Base-by-base conservation (phyloP, 2,888 invertebrate genomes). In the Drosophila glabriapex region DNA sequence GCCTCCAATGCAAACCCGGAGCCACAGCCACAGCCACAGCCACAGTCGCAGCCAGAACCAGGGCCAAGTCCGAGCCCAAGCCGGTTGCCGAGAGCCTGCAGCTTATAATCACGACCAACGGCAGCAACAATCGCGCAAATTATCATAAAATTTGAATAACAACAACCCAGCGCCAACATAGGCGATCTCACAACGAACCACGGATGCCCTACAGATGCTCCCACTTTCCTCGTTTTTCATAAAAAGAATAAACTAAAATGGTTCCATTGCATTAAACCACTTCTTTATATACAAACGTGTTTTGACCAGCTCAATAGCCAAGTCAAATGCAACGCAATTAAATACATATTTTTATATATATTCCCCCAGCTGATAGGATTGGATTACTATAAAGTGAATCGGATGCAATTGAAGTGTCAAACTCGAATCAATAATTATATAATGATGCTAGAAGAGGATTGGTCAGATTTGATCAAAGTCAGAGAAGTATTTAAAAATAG, bases 71-170 rank as follows among this genome's bases (percentile, higher is more conserved):
- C 19, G 50, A 31, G 28, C 29, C 33, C 33, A n/a, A 28, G 52
- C 33, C 49, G n/a, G 43, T 25, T n/a, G 50, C 25, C 16, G 37
- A 43, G 43, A 43, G 73, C 59, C 69, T 56, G 55, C 35, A 75
- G 74, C 69, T 52, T 41, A 58, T 75, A 78, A 83, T 80, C 82
- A 86, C 72, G 64, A 68, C 62, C 70, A 84, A 70, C 83, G 68
- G 61, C 79, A 83, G 68, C 76, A 80, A 73, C 77, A 74, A 77
- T 68, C 68, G 76, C 67, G 72, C 61, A 73, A 84, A 84, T 84
- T 87, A 87, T 76, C 82, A 80, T 85, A 78, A 83, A 82, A 80
- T 78, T 73, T 68, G 70, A 83, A 83, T 74, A 82, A 78, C 78
- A 82, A 75, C 82, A 76, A 56, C 55, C 62, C 74, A 66, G 46